A percentile compares a stretch with the other conserved stretches of the same genome.
These are phyloP conservation scores for Stegastes partitus DNA, from an alignment of 2,113 vertebrate species.

Conservation along the genomic window DNA sequence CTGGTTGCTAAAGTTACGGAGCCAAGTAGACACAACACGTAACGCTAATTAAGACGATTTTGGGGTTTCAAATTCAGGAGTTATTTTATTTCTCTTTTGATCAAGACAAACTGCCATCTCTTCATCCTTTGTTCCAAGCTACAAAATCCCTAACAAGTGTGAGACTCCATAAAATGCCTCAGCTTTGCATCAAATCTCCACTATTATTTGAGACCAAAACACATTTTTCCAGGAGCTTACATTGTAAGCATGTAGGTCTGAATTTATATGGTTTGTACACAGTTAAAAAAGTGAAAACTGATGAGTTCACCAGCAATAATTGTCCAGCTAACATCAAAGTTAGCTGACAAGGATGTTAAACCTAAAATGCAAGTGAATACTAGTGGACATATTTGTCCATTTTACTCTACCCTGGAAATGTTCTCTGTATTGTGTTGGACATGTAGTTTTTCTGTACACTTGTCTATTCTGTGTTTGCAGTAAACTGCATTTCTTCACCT, in stretches of 20 bases:
- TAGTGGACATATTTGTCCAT: background rate
- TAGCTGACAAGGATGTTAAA: background rate
- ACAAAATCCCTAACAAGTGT: background rate
- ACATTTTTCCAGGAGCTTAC: too few species aligned
- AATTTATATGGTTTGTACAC: too few species aligned
- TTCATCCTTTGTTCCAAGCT: background rate
- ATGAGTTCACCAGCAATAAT: too few species aligned
- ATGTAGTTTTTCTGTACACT: background rate
- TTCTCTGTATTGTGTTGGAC: background rate
- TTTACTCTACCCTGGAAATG: too few species aligned
- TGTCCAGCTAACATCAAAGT: background rate
- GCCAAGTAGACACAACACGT: conserved; percentile 10
- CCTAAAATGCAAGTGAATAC: background rate
- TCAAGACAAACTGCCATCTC: background rate
- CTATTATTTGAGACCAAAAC: background rate
- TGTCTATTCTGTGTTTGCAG: conserved; percentile 14
- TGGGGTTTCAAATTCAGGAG: background rate
- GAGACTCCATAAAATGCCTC: background rate
- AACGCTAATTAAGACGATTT: background rate
- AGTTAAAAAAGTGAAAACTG: too few species aligned
- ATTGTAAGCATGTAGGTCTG: too few species aligned
- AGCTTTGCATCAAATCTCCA: background rate
- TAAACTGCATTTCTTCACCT: conserved; percentile 5
- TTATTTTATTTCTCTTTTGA: background rate
- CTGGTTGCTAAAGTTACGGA: background rate